Conservation (phyloP, 2,113 vertebrate genomes). For the Chaenocephalus aceratus region DNA sequence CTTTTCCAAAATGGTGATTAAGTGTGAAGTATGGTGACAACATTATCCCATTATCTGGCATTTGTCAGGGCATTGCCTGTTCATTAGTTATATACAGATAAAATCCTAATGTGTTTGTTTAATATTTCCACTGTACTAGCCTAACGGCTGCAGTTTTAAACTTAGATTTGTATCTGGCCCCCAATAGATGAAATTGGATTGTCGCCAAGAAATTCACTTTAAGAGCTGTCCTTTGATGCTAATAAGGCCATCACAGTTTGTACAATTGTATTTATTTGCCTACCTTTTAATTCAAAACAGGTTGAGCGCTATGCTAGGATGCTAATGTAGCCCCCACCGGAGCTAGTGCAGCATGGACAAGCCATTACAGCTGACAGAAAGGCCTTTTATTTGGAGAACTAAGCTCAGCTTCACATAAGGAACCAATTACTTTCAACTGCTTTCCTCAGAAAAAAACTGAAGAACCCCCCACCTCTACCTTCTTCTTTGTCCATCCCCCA, state of each 20-base stretch:
- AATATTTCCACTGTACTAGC: too few species aligned
- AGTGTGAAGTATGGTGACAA: neutral
- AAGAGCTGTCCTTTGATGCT: constrained; percentile 19
- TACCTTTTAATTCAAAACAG: constrained; percentile 56
- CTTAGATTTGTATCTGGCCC: neutral
- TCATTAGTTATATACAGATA: neutral
- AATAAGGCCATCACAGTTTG: constrained; percentile 30
- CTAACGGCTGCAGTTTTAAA: neutral
- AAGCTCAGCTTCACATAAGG: constrained; percentile 83
- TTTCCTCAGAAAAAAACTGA: constrained; percentile 53
- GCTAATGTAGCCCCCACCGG: constrained; percentile 55
- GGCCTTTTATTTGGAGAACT: constrained; percentile 78
- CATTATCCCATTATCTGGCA: neutral
- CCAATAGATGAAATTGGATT: neutral
- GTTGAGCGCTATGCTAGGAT: constrained; percentile 52
- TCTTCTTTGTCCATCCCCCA: constrained; percentile 48
- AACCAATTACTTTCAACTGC: constrained; percentile 81
- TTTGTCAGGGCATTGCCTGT: neutral
- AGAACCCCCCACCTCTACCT: constrained; percentile 36
- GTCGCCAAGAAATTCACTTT: constrained; percentile 7
- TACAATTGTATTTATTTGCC: constrained; percentile 23
- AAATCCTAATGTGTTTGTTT: too few species aligned
- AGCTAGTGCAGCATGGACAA: constrained; percentile 74
- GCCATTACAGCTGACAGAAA: constrained; percentile 80
- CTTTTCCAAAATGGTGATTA: neutral